Base-by-base conservation (phyloP, 37 sponge, comb jelly and placozoan genomes). In the Geodia barretti region DNA sequence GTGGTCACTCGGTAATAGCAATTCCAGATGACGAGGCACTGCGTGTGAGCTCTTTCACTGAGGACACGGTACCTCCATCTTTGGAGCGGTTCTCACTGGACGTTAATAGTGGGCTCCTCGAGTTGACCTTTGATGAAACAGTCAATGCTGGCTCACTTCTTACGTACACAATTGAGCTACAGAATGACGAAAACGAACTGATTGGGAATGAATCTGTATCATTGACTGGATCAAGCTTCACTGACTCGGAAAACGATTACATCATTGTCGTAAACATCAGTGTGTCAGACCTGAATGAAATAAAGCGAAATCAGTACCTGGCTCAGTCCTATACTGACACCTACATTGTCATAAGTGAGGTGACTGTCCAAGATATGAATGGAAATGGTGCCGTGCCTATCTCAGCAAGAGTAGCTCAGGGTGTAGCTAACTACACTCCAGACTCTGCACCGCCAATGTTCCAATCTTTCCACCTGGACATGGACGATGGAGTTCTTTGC, bases 111-210 rank as follows among this genome's bases (percentile, higher is more conserved):
- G 91, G 89, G 26, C n/a, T 85, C 11, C 60, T 96, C 39, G 23
- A 41, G 17, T 68, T 96, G 19, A 88, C 91, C 19, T 96, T 96
- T 54, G 42, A 75, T 71, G 97, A 96, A 63, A 90, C 97, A 23
- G 87, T 93, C 31, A 84, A 81, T 66, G 71, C 69, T 28, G 61
- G 58, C 9, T 85, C 89, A 21, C 83, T 96, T 2, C 58, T 79
- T 1, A 76, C 80, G 5, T 2, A 84, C 30, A 77, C 74, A 0
- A 88, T 96, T 28, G 4, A 47, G 2, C 77, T 96, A 4, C 80
- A 79, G 39, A 67, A 33, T 32, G 54, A 47, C 14, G 54, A 47
- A 47, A 29, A 69, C 3, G 64, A 32, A 1, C 21, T n/a, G 4
- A 74, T 38, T 39, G 38, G 82, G 39, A 70, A 42, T n/a, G 79